Conservation (phyloP, 2,113 vertebrate genomes). For the Cygnus atratus region DNA sequence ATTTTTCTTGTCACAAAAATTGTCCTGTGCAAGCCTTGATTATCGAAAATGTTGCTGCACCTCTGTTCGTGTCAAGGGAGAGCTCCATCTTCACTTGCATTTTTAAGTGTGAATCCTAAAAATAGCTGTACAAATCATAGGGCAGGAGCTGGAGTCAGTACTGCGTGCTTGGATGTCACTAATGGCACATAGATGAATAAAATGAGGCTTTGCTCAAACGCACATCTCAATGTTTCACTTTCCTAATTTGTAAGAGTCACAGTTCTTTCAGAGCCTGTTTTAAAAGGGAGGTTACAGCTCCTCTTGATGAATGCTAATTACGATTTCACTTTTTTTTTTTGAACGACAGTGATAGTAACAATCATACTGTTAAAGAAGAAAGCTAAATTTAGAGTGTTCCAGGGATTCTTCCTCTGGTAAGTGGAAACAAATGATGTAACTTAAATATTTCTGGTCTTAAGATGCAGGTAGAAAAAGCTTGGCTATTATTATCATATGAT, state of each 20-base stretch:
- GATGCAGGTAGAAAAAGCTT: background rate
- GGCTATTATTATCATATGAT: background rate
- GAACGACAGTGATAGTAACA: background rate
- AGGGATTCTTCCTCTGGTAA: background rate
- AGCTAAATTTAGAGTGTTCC: background rate
- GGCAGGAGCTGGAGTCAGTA: background rate
- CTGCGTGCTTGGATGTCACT: background rate
- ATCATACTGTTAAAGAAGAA: background rate
- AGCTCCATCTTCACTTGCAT: fast-evolving
- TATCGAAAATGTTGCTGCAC: background rate
- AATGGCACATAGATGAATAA: background rate
- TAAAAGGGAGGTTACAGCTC: background rate
- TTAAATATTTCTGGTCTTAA: background rate
- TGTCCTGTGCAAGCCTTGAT: background rate
- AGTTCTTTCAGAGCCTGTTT: background rate
- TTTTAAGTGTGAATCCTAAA: background rate
- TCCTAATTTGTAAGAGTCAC: background rate
- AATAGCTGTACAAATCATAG: background rate
- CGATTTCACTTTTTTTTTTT: background rate
- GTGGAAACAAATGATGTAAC: background rate
- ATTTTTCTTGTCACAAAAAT: background rate
- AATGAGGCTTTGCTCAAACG: background rate
- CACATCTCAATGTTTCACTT: background rate
- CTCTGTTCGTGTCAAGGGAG: background rate
- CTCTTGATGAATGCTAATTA: background rate